Conservation (phyloP, 1,140 invertebrate genomes). For the Homalodisca vitripennis region DNA sequence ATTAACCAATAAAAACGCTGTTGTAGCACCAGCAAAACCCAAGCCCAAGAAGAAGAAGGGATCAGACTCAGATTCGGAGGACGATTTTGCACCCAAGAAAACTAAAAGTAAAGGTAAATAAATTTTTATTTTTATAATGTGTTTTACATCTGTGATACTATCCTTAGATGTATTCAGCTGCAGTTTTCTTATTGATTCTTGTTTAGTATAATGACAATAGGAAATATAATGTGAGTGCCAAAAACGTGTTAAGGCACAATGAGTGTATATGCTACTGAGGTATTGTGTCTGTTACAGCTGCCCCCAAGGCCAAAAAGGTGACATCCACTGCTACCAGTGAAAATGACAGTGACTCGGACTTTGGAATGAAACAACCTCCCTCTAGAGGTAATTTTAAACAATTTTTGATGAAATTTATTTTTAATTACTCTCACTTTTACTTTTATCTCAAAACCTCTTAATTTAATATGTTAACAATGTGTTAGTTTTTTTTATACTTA, state of each 20-base stretch:
- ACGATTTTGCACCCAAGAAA: background rate
- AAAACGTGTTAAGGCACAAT: background rate
- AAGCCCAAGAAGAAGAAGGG: constrained; percentile 16
- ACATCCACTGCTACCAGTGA: background rate
- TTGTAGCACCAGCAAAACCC: constrained; percentile 1
- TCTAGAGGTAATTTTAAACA: background rate
- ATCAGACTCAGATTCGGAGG: constrained; percentile 18
- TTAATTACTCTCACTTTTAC: background rate
- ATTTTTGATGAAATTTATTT: background rate
- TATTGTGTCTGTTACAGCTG: background rate
- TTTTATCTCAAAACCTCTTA: background rate
- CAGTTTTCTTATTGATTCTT: background rate
- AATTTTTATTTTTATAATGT: background rate
- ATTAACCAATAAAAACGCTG: background rate
- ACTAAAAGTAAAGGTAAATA: background rate
- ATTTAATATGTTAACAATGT: background rate
- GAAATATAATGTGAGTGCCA: background rate
- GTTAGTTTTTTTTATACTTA: background rate
- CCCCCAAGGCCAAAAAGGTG: background rate
- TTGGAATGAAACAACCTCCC: background rate
- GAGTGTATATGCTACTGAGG: background rate
- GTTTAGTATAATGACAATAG: background rate
- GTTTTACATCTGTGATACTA: background rate
- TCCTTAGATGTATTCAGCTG: background rate
- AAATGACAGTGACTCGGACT: constrained; percentile 8